A percentile compares a stretch with the other conserved stretches of the same genome.
These are phyloP conservation scores for Tiaroga cobitis DNA, from an alignment of 2,797 vertebrate species.

Conservation along the genomic window DNA sequence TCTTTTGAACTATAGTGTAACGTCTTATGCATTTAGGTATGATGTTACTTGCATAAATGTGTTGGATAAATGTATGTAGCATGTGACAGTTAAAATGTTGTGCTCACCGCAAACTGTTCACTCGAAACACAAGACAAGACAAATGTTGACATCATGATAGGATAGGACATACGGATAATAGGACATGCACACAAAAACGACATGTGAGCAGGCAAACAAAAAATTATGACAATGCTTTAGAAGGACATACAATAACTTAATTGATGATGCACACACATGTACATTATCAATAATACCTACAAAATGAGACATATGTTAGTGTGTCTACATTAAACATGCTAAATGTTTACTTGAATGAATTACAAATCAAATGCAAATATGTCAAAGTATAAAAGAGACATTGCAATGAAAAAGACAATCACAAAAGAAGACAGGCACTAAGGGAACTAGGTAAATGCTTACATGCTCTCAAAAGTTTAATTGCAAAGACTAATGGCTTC, in stretches of 20 bases:
- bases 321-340: neutral
- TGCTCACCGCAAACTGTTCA: slow-evolving; percentile 34
- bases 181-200: slow-evolving; percentile 12
- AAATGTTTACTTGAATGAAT: neutral
- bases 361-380: neutral
- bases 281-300: neutral
- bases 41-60: neutral
- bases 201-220: slow-evolving; percentile 21
- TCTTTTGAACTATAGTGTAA: neutral
- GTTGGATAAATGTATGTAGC: neutral
- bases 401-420: neutral
- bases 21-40: neutral
- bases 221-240: slow-evolving; percentile 6
- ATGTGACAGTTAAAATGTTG: slow-evolving; percentile 6
- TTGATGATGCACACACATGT: neutral
- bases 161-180: too few relatives aligned
- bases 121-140: slow-evolving; percentile 20
- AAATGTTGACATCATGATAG: slow-evolving; percentile 26
- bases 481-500: neutral
- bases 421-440: neutral
- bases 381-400: neutral
- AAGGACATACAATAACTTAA: neutral
- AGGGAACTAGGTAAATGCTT: neutral
- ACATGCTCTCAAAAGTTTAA: neutral
- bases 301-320: neutral